phyloP scores from a whole-genome alignment of 1,140 invertebrate species.

The Portunus trituberculatus region DNA sequence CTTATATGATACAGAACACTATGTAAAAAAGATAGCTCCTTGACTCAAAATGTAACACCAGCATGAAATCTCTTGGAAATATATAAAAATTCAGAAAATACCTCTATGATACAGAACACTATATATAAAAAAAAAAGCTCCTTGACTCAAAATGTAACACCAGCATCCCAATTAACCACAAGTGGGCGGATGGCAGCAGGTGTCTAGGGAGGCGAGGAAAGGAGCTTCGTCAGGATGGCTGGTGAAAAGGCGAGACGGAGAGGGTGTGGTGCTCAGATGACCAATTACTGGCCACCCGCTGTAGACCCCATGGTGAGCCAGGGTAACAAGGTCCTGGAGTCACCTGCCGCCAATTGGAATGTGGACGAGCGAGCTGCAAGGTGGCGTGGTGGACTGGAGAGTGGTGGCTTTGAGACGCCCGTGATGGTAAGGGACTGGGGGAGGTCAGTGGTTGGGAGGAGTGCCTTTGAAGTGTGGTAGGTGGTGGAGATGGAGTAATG shows the following conservation, averaged over 20 bases:
- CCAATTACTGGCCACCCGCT: not conserved
- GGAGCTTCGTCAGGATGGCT: not conserved
- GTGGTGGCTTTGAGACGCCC: not conserved
- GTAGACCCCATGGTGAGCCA: too few relatives aligned
- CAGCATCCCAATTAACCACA: too few relatives aligned
- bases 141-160: too few relatives aligned
- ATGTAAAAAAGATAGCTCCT: too few relatives aligned
- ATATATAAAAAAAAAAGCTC: too few relatives aligned
- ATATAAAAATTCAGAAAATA: too few relatives aligned
- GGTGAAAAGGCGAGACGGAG: not conserved
- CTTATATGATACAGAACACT: too few relatives aligned
- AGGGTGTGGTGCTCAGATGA: not conserved
- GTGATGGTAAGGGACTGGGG: not conserved
- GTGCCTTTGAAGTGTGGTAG: not conserved
- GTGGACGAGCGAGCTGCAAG: not conserved
- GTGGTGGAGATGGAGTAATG: not conserved
- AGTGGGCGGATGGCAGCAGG: not conserved
- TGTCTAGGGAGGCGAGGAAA: not conserved
- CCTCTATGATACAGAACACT: too few relatives aligned
- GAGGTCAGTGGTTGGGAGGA: not conserved
- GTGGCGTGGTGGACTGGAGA: not conserved
- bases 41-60: too few relatives aligned
- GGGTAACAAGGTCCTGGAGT: too few relatives aligned
- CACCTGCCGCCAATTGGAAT: too few relatives aligned
- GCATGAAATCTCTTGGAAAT: too few relatives aligned